Evolutionary conservation across 2,888 invertebrate genomes (phyloP).

Genomic region (Rugalucina vietnamica): DNA sequence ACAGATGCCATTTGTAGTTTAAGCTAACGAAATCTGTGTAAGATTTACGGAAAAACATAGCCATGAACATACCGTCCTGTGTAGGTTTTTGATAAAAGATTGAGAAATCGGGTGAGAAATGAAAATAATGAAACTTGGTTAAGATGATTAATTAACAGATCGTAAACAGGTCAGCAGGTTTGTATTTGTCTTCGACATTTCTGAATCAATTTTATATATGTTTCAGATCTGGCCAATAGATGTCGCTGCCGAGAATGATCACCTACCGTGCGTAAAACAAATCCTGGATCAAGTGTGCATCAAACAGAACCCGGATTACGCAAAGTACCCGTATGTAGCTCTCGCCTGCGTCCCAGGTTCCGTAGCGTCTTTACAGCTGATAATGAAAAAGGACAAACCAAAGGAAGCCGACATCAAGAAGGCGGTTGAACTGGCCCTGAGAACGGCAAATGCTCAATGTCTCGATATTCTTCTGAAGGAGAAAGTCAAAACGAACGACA

Average conservation of each 20-base stretch:
- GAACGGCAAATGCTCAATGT: constrained; percentile 70
- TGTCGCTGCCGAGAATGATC: constrained; percentile 71
- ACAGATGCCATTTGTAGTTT: too few relatives aligned
- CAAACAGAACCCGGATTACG: constrained; percentile 65
- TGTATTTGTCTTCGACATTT: too few relatives aligned
- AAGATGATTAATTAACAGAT: too few relatives aligned
- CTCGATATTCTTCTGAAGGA: constrained; percentile 72
- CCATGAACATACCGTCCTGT: too few relatives aligned
- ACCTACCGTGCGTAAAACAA: constrained; percentile 72
- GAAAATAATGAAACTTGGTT: too few relatives aligned
- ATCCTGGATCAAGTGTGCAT: constrained; percentile 69
- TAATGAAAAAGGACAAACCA: constrained; percentile 67
- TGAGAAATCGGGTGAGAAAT: too few relatives aligned
- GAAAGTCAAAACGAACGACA: constrained; percentile 61
- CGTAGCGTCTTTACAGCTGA: constrained; percentile 62
- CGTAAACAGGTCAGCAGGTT: too few relatives aligned
- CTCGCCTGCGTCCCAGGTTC: constrained; percentile 74
- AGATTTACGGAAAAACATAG: too few relatives aligned
- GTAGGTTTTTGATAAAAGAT: too few relatives aligned
- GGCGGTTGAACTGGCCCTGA: constrained; percentile 71
- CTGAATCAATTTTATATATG: too few relatives aligned
- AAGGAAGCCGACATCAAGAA: constrained; percentile 65
- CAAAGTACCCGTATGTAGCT: constrained; percentile 68
- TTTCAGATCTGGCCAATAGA: constrained; percentile 73
- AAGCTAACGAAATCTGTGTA: too few relatives aligned